phyloP scores from a whole-genome alignment of 2,888 invertebrate genomes.

The Caenorhabditis sp. region DNA sequence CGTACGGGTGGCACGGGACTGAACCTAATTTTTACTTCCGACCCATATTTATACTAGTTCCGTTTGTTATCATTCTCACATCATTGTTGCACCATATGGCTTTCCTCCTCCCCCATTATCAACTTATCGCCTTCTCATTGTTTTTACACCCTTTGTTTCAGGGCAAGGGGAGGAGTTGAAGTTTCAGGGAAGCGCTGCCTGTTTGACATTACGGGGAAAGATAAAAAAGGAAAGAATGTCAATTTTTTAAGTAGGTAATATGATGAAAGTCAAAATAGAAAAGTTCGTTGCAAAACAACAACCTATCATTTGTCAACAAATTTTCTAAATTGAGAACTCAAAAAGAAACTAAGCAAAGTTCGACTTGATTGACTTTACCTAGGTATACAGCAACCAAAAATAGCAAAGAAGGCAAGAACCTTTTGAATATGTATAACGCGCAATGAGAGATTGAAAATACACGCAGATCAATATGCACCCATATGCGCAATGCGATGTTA shows the following conservation, averaged over 20 bases:
- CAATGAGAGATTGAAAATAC: background rate
- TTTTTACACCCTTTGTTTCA: constrained; percentile 53
- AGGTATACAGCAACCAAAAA: too few relatives aligned
- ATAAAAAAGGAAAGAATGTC: too few relatives aligned
- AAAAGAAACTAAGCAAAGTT: too few relatives aligned
- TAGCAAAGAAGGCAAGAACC: too few relatives aligned
- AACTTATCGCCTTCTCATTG: constrained; percentile 47
- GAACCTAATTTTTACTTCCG: constrained; percentile 24
- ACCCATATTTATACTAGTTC: constrained; percentile 49
- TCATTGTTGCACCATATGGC: constrained; percentile 70
- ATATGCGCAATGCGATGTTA: background rate
- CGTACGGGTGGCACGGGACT: constrained; percentile 6
- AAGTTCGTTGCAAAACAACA: too few relatives aligned
- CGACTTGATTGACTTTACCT: too few relatives aligned
- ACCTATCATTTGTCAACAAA: too few relatives aligned
- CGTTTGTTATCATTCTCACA: constrained; percentile 50
- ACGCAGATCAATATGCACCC: background rate
- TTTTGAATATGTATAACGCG: too few relatives aligned
- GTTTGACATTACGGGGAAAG: constrained; percentile 11
- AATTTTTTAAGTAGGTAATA: too few relatives aligned
- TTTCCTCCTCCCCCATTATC: constrained; percentile 50
- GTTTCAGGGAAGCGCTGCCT: constrained; percentile 31
- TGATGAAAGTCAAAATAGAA: too few relatives aligned
- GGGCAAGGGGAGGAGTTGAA: constrained; percentile 14
- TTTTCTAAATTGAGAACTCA: too few relatives aligned